These are phyloP conservation scores for Poecilia picta DNA, from an alignment of 2,797 vertebrate genomes.

Conservation along the genomic window DNA sequence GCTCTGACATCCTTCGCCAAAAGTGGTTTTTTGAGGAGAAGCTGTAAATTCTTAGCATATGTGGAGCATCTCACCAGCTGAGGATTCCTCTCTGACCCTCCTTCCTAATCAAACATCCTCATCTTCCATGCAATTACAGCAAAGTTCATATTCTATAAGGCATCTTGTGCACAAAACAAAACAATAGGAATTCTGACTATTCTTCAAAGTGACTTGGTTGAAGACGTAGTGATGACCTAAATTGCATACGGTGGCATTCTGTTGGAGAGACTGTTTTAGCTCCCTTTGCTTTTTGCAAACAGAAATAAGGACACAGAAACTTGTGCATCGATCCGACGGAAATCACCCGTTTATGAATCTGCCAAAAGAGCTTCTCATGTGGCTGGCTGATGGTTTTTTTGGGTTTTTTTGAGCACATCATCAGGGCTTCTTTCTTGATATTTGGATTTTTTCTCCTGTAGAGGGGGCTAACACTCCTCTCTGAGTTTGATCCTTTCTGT, in stretches of 20 bases:
- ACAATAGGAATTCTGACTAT: constrained; percentile 13
- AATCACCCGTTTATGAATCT: constrained; percentile 21
- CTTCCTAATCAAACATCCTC: constrained; percentile 21
- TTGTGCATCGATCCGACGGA: constrained; percentile 10
- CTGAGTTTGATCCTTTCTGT: constrained; percentile 9
- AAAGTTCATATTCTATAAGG: constrained; percentile 9
- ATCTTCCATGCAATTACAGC: constrained; percentile 17
- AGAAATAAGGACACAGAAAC: neutral
- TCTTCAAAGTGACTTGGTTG: constrained; percentile 24
- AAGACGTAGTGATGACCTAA: constrained; percentile 8
- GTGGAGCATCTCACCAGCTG: constrained; percentile 6
- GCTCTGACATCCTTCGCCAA: constrained; percentile 81
- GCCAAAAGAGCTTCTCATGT: neutral
- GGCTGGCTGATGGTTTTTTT: constrained; percentile 16
- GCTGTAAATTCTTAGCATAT: constrained; percentile 35
- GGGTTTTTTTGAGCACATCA: constrained; percentile 12
- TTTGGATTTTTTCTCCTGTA: constrained; percentile 58
- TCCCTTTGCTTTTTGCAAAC: constrained; percentile 4
- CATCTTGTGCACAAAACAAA: constrained; percentile 12
- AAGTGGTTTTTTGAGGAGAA: constrained; percentile 93
- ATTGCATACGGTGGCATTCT: constrained; percentile 10
- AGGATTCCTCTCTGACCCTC: neutral
- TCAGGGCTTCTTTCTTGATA: neutral
- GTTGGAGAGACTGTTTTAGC: neutral
- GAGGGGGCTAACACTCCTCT: constrained; percentile 74